Evolutionary conservation across 1,140 invertebrate genomes (phyloP), one percentile per base, ranked within the genome.

Genomic region (Psilanteris sp.): DNA sequence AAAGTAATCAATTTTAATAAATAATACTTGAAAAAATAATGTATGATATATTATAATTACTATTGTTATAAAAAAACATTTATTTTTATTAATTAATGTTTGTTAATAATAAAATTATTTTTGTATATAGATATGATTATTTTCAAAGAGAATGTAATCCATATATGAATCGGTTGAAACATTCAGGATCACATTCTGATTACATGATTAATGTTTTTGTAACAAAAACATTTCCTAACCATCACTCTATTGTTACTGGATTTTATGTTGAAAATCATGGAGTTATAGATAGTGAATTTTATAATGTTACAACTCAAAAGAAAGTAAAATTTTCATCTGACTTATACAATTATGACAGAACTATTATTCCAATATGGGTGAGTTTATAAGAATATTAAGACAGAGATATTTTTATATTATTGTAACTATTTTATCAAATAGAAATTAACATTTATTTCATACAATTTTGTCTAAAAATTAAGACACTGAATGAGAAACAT

Each of bases 141-240:
- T 86, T 94, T 26, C 75, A 90, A 7, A 86, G 89, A 64, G 89
- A 91, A 29, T 13, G 90, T 1, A 92, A 91, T n/a, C 89, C 90
- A 0, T 88, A 85, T 37, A 84, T 95, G 57, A 83, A 91, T 14
- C 72, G 80, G 27, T 78, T 95, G 15, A 89, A 86, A 43, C 66
- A 88, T 1, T 86, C 89, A 71, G 92, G 93, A 0, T 89, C 91
- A 1, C 87, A 89, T 46, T 85, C 90, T 0, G 89, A 92, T 11
- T 92, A 91, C 68, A 92, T 95, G 90, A 89, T 81, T 44, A 91
- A 93, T 76, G 88, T 91, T 11, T 95, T 94, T 83, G 88, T 92
- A 0, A 94, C 94, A 0, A 93, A 93, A 85, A 96, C 94, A 1
- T 94, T 94, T 82, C 93, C 94, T 1, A 95, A 95, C 87, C 94